A percentile compares a stretch with the other conserved stretches of the same genome.
Evolutionary conservation across 1,140 invertebrate genomes (phyloP).

Genomic region (Bombus sylvicola): DNA sequence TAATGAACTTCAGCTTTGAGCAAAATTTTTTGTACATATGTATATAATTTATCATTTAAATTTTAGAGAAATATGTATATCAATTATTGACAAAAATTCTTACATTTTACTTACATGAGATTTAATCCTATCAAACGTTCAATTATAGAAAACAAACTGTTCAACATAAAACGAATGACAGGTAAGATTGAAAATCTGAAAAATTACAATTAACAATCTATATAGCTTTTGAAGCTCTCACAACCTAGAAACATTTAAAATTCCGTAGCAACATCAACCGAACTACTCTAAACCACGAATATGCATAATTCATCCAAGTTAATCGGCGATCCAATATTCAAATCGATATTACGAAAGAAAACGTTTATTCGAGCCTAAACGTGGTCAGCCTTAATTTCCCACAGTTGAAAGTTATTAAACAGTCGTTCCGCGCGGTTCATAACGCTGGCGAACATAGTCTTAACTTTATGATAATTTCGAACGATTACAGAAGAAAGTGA

Average conservation of each 20-base stretch:
- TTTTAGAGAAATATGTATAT: no score
- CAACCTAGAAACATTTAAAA: neutral
- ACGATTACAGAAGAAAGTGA: constrained; percentile 18
- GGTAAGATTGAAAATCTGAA: no score
- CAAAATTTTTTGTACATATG: no score
- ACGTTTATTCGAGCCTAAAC: neutral
- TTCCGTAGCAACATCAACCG: neutral
- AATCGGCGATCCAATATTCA: neutral
- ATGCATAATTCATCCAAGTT: neutral
- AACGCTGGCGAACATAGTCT: neutral
- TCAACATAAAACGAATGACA: no score
- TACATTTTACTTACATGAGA: no score
- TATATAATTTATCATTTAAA: no score
- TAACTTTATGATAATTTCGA: constrained; percentile 12
- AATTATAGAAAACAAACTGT: no score
- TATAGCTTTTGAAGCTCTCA: no score
- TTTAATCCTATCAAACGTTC: no score
- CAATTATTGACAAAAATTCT: no score
- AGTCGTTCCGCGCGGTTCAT: neutral
- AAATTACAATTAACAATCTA: no score
- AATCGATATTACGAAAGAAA: neutral
- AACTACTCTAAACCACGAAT: neutral
- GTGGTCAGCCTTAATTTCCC: neutral
- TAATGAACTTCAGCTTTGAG: no score
- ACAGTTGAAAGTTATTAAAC: neutral